A percentile compares a stretch with the other conserved stretches of the same genome.
phyloP scores from a whole-genome alignment of 2,113 vertebrate species.

The Noctilio leporinus region DNA sequence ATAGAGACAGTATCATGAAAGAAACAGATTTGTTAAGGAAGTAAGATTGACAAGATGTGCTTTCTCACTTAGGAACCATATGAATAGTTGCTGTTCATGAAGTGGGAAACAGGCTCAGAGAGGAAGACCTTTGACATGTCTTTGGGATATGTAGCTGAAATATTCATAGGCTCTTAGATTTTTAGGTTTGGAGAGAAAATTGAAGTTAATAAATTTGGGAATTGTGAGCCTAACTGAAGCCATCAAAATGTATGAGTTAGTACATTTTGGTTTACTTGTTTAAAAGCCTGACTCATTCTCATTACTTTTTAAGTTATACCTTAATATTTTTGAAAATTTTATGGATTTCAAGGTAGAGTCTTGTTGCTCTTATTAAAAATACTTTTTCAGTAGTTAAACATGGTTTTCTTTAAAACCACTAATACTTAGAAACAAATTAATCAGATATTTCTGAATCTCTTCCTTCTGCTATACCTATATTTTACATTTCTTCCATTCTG shows the following conservation, averaged over 20 bases:
- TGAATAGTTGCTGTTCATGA: background rate
- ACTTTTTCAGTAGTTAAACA: background rate
- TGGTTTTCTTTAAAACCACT: background rate
- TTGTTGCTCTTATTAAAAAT: background rate
- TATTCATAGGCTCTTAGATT: background rate
- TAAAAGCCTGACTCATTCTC: background rate
- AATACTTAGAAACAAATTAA: slow-evolving; percentile 1
- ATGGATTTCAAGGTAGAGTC: background rate
- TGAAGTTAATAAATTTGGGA: background rate
- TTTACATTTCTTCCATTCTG: background rate
- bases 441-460: background rate
- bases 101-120: background rate
- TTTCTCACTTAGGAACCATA: background rate
- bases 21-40: background rate
- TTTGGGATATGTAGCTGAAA: background rate
- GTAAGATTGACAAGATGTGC: background rate
- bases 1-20: background rate
- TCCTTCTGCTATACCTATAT: background rate
- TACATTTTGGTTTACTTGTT: background rate
- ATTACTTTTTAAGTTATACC: background rate
- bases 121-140: background rate
- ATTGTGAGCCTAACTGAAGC: background rate
- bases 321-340: background rate
- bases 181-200: slow-evolving; percentile 25
- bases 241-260: background rate